Evolutionary conservation across 2,888 invertebrate genomes (phyloP).

Genomic region (Drosophila paranaensis): DNA sequence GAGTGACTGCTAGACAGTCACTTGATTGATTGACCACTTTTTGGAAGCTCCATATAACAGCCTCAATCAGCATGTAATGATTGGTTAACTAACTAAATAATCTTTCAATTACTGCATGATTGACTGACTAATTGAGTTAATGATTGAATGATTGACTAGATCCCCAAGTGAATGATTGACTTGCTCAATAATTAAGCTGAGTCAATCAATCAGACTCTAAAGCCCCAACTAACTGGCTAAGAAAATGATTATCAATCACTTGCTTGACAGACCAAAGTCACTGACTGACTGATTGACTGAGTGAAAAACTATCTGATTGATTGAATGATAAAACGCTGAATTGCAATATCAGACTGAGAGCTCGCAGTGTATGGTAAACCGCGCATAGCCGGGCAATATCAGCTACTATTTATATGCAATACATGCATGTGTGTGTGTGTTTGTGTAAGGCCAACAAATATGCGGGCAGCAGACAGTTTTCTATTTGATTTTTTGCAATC

Average conservation of each 20-base stretch:
- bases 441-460: conserved; percentile 59
- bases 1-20: background rate
- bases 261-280: too few relatives aligned
- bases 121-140: too few relatives aligned
- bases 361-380: background rate
- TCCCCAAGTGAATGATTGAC: too few relatives aligned
- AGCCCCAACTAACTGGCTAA: too few relatives aligned
- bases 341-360: too few relatives aligned
- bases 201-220: background rate
- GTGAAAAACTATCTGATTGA: background rate
- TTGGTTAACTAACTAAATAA: background rate
- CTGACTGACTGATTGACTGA: background rate
- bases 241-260: too few relatives aligned
- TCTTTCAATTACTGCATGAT: background rate
- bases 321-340: too few relatives aligned
- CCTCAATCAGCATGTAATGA: background rate
- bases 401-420: conserved; percentile 21
- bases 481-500: conserved; percentile 78
- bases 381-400: background rate
- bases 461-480: conserved; percentile 59
- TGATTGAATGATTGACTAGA: too few relatives aligned
- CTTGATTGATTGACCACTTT: background rate
- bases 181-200: background rate
- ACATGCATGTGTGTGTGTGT: conserved; percentile 43
- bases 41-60: background rate